Percentiles rank a stretch among this genome's conserved stretches.
phyloP scores from a whole-genome alignment of 2,113 vertebrate species.

The Myotis lucifugus region DNA sequence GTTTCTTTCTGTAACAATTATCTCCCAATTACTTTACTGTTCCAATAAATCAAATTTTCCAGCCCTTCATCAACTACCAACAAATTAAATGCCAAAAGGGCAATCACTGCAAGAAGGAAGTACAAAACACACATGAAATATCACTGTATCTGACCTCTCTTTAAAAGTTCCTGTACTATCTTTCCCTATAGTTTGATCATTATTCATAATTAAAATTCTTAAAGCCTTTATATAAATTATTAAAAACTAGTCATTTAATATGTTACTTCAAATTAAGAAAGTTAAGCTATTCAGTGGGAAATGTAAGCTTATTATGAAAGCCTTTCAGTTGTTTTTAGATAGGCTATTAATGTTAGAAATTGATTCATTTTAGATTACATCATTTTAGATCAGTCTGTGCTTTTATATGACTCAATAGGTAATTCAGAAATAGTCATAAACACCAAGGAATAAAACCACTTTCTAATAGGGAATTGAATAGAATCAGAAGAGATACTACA shows the following conservation, averaged over 20 bases:
- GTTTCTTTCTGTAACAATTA: conserved; percentile 18
- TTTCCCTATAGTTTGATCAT: background rate
- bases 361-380: background rate
- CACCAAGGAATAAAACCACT: background rate
- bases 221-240: background rate
- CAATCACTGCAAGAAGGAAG: background rate
- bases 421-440: conserved; percentile 26
- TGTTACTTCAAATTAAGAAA: background rate
- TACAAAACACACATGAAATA: background rate
- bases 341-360: conserved; percentile 5
- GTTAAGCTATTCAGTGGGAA: background rate
- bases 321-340: background rate
- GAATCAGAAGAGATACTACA: background rate
- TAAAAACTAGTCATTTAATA: background rate
- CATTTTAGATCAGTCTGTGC: background rate
- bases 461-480: background rate
- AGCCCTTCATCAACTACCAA: background rate
- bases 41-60: background rate
- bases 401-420: background rate
- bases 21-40: background rate
- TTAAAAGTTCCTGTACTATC: background rate
- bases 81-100: conserved; percentile 11
- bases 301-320: background rate
- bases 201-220: background rate
- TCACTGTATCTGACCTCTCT: background rate